Base-by-base conservation (phyloP, 2,888 invertebrate species). In the Gandaritis pyraliata region DNA sequence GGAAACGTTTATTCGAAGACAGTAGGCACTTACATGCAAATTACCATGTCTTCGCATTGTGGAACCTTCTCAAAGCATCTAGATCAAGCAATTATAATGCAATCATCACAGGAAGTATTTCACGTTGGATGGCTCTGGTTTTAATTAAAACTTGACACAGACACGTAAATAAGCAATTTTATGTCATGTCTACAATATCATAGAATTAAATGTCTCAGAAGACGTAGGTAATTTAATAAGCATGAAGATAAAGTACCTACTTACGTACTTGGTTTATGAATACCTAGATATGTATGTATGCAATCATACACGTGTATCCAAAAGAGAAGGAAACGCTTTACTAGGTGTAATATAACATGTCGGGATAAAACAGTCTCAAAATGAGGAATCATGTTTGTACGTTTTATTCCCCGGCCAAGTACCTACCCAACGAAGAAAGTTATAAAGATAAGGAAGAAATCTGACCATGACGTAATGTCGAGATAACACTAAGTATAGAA, bases 1-100 rank as follows among this genome's bases (percentile, higher is more conserved):
- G 46, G 59, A 59, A 49, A 58, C 54, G 18, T 53, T 33, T 46
- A 33, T 29, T 53, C 23, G 13, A 38, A 59, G 54, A 52, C 52
- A 60, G 41, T 46, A 33, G 7, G 6, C 4, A 33, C 5, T n/a
- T n/a, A 23, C 36, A 54, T 36, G 48, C 56, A 16, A 18, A 47
- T 30, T 47, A 54, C 36, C 30, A 56, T 47, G 61, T 59, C 58
- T 63, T 49, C 47, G 46, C 58, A 56, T 69, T 67, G 64, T 69
- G 30, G 58, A 55, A 66, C 54, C 55, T 66, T 69, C 67, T 54
- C 52, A 47, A 64, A 67, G 65, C 55, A 69, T 66, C 65, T 52
- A 56, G 61, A 69, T 57, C 57, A 18, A 41, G 65, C 73, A 71
- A 76, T 79, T 79, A 77, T 69, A 78, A 72, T 57, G 73, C 73